Evolutionary conservation across 2,113 vertebrate genomes (phyloP), one percentile per base, ranked within the genome.

Genomic region (Oryzias melastigma): DNA sequence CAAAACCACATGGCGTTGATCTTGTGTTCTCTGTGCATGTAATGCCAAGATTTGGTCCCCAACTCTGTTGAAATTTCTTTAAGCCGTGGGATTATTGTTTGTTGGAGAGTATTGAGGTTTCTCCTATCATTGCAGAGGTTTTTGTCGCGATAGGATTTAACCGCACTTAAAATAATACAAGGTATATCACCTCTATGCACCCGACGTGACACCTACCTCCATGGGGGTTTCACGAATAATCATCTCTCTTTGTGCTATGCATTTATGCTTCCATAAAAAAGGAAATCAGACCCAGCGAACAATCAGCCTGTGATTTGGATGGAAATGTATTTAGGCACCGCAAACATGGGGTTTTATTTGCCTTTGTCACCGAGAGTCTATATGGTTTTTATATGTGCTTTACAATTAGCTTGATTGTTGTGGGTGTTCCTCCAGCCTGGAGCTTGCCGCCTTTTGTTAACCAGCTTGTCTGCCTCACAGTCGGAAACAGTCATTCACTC

Each of bases 401-500:
- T 89, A 73, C 82, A 86, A 73, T 82, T 77, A 73, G 56, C 62
- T 65, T 72, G 57, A 81, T 85, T 73, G 86, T 54, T 78, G 75
- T 77, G 68, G 68, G 75, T 42, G 61, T 80, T 69, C 72, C 72
- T 77, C 71, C 81, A 82, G 84, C 87, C 86, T 64, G 45, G 79
- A 83, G 85, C 85, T 86, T 88, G 80, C 87, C 8, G 29, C 8
- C 35, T 89, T 87, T 74, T 84, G 77, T 81, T 78, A 87, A 63
- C 71, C 60, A 70, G 76, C 78, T 76, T 80, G 82, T 81, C 73
- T 85, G 80, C 84, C 71, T 79, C 73, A 22, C 78, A 62, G 74
- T 82, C 55, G 52, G 78, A 85, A 78, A 73, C 75, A 87, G 67
- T 84, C 88, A 89, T 81, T 88, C 89, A 89, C 85, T 90, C 87